Evolutionary conservation across 1,140 invertebrate genomes (phyloP).

Genomic region (Lycorma delicatula): DNA sequence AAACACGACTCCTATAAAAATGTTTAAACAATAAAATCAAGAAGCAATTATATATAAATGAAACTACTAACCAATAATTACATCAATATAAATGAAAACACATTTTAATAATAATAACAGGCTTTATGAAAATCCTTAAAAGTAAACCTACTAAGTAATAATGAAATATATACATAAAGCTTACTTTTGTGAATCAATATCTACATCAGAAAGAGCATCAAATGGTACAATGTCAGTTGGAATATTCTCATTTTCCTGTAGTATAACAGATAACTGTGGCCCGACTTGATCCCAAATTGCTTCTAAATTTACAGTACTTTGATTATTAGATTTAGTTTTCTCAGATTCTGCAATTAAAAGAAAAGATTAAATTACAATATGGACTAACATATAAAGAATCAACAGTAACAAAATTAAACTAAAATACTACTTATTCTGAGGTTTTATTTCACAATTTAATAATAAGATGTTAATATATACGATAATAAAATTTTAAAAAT

Average conservation of each 20-base stretch:
- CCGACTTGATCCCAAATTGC: slow-evolving; percentile 54
- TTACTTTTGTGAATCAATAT: slow-evolving; percentile 85
- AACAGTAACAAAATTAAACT: too few species aligned
- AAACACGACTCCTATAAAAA: too few species aligned
- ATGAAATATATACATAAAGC: slow-evolving; percentile 25
- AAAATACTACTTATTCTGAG: too few species aligned
- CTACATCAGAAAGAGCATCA: slow-evolving; percentile 72
- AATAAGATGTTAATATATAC: too few species aligned
- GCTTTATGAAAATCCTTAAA: too few species aligned
- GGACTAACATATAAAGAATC: slow-evolving; percentile 25
- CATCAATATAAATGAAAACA: too few species aligned
- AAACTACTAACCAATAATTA: too few species aligned
- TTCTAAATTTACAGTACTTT: slow-evolving; percentile 14
- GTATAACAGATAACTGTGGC: slow-evolving; percentile 57
- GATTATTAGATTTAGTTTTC: background rate
- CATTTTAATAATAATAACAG: too few species aligned
- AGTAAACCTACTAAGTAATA: background rate
- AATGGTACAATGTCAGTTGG: slow-evolving; percentile 66
- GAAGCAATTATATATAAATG: too few species aligned
- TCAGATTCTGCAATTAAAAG: slow-evolving; percentile 1
- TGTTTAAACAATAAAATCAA: too few species aligned
- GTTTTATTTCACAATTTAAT: too few species aligned
- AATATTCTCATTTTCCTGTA: slow-evolving; percentile 47
- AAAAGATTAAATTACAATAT: background rate
- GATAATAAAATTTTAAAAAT: too few species aligned